Conservation (phyloP, 2,113 vertebrate species). For the Channa argus region DNA sequence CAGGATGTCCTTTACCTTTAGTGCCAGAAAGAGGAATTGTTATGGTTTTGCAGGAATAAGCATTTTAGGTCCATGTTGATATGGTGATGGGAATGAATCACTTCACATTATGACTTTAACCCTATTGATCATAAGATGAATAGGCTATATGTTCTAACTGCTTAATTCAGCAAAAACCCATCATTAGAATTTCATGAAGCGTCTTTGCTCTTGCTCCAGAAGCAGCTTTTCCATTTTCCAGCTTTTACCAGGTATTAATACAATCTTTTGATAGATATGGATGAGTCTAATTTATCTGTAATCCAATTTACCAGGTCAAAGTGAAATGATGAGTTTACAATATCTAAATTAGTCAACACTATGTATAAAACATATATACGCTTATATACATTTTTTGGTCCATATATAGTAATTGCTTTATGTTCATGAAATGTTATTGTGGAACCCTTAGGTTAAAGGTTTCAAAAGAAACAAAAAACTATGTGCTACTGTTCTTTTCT, state of each 20-base stretch:
- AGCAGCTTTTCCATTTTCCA: constrained; percentile 15
- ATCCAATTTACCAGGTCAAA: not conserved
- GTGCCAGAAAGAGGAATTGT: constrained; percentile 5
- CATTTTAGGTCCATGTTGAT: constrained; percentile 31
- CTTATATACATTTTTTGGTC: not conserved
- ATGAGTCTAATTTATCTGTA: constrained; percentile 2
- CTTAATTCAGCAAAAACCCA: constrained; percentile 28
- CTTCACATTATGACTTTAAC: constrained; percentile 19
- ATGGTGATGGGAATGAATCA: constrained; percentile 13
- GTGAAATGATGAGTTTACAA: not conserved
- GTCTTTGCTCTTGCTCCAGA: not conserved
- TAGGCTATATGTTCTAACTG: constrained; percentile 6
- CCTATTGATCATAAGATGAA: constrained; percentile 31
- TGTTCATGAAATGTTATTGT: not conserved
- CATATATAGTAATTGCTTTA: not conserved
- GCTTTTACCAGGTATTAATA: constrained; percentile 19
- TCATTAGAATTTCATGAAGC: constrained; percentile 13
- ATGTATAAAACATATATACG: too few species aligned
- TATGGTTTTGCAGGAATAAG: constrained; percentile 38
- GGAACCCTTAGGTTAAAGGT: not conserved
- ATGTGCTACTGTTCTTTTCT: not conserved
- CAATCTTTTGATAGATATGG: constrained; percentile 3
- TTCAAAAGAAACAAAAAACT: too few species aligned
- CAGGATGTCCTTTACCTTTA: too few species aligned
- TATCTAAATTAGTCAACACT: too few species aligned